Evolutionary conservation across 2,113 vertebrate genomes (phyloP), one percentile per base, ranked within the genome.

Genomic region (Empidonax traillii): DNA sequence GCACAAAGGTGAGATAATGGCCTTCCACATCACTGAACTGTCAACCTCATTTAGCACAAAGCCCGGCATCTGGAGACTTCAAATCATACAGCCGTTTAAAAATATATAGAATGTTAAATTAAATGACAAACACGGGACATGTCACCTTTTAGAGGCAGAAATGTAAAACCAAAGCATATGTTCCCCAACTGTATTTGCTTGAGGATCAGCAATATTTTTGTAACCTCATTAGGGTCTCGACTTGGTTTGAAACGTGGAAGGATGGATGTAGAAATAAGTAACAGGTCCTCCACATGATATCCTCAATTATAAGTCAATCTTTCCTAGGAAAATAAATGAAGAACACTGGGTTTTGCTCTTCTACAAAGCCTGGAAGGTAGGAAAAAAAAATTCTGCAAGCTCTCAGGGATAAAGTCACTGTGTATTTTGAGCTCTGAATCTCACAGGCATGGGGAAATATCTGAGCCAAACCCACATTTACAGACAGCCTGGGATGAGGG

Each of bases 1-100:
- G 98, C 97, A 98, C 97, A 98, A 98, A 98, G 99, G 98, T 98
- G 98, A 98, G 98, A 98, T 99, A 99, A 99, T 98, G 97, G 98
- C 94, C 96, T 98, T 98, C 98, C 97, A 96, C 98, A 96, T 98
- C 98, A 98, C 98, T 98, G 97, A 98, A 93, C 98, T 97, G 98
- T 97, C 99, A 98, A 96, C 95, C 92, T 94, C 39, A 55, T 97
- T 99, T 98, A 99, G 96, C 74, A 94, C 98, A 98, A 98, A 97
- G 89, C 33, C 16, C 11, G 73, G 96, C 93, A 95, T 97, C 98
- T 96, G 89, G 98, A 98, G 98, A 98, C 82, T 97, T 93, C 90
- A 90, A 96, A 93, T 92, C 96, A 97, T 97, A 94, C 95, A 97
- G 94, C 69, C 97, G 92, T 97, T 97, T 95, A 97, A 97, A 98